Percentiles rank a stretch among this genome's conserved stretches.
phyloP scores from a whole-genome alignment of 2,888 invertebrate genomes.

The Antheraea yamamai region DNA sequence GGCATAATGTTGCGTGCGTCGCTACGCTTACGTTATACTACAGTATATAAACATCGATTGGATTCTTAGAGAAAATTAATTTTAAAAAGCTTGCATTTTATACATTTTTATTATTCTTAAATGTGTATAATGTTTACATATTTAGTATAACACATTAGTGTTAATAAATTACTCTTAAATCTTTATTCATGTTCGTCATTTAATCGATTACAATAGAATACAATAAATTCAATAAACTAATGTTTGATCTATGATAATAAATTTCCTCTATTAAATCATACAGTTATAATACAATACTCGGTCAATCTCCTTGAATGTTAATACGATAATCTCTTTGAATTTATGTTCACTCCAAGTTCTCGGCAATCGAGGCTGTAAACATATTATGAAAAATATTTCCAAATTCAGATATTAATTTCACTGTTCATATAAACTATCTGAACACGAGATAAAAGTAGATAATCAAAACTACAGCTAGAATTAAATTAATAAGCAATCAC shows the following conservation, averaged over 20 bases:
- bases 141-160: background rate
- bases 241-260: background rate
- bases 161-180: background rate
- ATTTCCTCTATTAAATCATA: background rate
- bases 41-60: constrained; percentile 15
- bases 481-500: background rate
- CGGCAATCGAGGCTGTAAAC: background rate
- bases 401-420: background rate
- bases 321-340: background rate
- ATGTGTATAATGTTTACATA: background rate
- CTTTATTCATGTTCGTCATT: background rate
- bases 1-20: constrained; percentile 17
- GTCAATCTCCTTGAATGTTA: background rate
- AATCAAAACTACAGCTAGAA: background rate
- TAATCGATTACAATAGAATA: background rate
- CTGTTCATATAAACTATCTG: background rate
- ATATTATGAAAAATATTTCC: background rate
- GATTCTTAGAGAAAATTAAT: constrained; percentile 18
- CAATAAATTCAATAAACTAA: background rate
- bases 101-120: background rate
- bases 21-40: constrained; percentile 15
- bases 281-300: background rate
- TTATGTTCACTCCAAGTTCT: background rate
- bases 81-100: constrained; percentile 2
- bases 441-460: background rate